Evolutionary conservation across 1,140 invertebrate species (phyloP), one percentile per base, ranked within the genome.

Genomic region (Hyphantria cunea): DNA sequence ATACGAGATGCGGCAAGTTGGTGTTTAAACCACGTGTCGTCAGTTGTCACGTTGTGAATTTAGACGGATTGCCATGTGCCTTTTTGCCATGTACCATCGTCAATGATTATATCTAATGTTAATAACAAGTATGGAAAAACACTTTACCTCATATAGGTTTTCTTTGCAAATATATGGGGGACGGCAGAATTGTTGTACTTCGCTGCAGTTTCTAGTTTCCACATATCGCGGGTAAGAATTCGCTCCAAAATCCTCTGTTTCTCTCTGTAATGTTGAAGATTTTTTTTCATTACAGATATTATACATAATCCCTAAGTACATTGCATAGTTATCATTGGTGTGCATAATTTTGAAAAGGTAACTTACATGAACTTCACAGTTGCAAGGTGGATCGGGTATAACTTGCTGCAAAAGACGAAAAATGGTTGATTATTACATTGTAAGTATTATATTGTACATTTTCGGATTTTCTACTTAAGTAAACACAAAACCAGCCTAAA

Each of bases 281-380:
- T 25, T 25, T 25, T 5, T 25, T 25, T 25, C 1, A 5, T 25
- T 25, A 25, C 1, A 3, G 17, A 25, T 3, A 25, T 25, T 25
- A 25, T 25, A 3, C 1, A 25, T 5, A 25, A 25, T 25, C 17
- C 1, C 17, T 25, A n/a, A n/a, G n/a, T n/a, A 25, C 17, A 25
- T 25, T 5, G 17, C 17, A 1, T 25, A 25, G 2, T 3, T 3
- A 25, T 25, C 5, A 25, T 25, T 25, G 5, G 5, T 25, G 5
- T 25, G 1, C 17, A 25, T 25, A 25, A 25, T 5, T n/a, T n/a
- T 25, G 17, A 3, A 3, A 25, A 25, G 17, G 2, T 25, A 25
- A 78, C 83, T 79, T 70, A 82, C 83, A 14, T 45, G 68, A 44
- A 71, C 64, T 66, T 84, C 78, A 42, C 85, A 88, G 37, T 41